A percentile compares a stretch with the other conserved stretches of the same genome.
These are phyloP conservation scores for Carapus acus DNA, from an alignment of 2,797 vertebrate genomes.

Conservation along the genomic window DNA sequence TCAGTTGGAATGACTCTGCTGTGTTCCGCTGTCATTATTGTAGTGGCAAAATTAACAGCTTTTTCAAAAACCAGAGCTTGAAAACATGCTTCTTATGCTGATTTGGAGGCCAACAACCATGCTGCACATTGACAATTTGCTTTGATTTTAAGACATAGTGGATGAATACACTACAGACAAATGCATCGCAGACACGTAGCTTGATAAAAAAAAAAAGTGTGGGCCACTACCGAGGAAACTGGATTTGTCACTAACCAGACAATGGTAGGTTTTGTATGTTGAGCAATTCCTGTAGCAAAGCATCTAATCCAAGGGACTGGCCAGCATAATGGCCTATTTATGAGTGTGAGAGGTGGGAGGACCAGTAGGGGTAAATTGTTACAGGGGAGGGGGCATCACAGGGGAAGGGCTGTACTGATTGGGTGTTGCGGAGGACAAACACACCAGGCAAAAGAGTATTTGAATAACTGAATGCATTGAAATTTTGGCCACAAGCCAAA, in stretches of 20 bases:
- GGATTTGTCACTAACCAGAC: slow-evolving; percentile 48
- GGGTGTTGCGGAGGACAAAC: slow-evolving; percentile 43
- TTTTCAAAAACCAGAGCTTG: no score
- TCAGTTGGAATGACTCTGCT: slow-evolving; percentile 30
- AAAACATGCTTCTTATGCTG: no score
- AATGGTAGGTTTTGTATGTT: slow-evolving; percentile 61
- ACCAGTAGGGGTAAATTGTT: slow-evolving; percentile 56
- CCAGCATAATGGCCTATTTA: slow-evolving; percentile 66
- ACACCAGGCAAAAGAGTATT: slow-evolving; percentile 17
- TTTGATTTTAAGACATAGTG: no score
- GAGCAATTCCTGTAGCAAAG: slow-evolving; percentile 54
- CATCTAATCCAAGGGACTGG: slow-evolving; percentile 58
- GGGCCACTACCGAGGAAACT: slow-evolving; percentile 33
- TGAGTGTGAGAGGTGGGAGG: slow-evolving; percentile 55
- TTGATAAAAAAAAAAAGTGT: slow-evolving; percentile 38
- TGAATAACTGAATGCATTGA: slow-evolving; percentile 32
- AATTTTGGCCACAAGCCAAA: slow-evolving; percentile 19
- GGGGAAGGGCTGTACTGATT: slow-evolving; percentile 33
- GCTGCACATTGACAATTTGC: no score
- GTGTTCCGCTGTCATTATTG: background rate
- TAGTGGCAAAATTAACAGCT: no score
- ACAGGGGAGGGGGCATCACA: slow-evolving; percentile 32
- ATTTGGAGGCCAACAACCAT: no score
- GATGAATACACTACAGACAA: no score
- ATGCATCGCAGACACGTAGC: no score